phyloP scores from a whole-genome alignment of 2,797 vertebrate genomes.

The Scleropages formosus region DNA sequence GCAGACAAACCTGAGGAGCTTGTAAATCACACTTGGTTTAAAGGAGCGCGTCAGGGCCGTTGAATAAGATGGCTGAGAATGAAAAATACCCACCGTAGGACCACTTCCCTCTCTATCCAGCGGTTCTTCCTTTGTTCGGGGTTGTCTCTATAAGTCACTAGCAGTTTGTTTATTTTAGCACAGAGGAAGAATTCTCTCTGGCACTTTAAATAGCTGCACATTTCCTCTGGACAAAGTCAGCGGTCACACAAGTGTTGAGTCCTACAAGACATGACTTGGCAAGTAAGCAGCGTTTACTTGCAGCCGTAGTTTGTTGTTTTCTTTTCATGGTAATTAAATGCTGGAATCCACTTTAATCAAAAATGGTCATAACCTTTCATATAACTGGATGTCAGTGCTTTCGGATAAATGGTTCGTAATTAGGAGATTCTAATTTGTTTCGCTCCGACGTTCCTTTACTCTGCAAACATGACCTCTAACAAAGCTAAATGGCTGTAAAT shows the following conservation, averaged over 20 bases:
- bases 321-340: conserved; percentile 68
- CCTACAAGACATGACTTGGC: conserved; percentile 58
- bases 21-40: background rate
- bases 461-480: conserved; percentile 20
- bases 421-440: conserved; percentile 22
- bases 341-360: conserved; percentile 66
- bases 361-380: conserved; percentile 56
- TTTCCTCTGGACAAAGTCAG: conserved; percentile 57
- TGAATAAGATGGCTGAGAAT: background rate
- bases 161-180: conserved; percentile 61
- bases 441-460: conserved; percentile 17
- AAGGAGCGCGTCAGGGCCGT: background rate
- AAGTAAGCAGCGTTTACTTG: conserved; percentile 62
- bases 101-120: conserved; percentile 18
- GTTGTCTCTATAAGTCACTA: conserved; percentile 35
- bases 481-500: background rate
- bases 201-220: conserved; percentile 55
- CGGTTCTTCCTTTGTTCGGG: conserved; percentile 23
- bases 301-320: conserved; percentile 52
- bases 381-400: conserved; percentile 49
- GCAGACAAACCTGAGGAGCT: background rate
- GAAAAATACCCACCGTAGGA: background rate
- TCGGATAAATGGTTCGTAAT: conserved; percentile 26
- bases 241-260: conserved; percentile 45
- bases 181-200: conserved; percentile 60